Evolutionary conservation across 2,888 invertebrate genomes (phyloP), one percentile per base, ranked within the genome.

Genomic region (Seira sanloemensis): DNA sequence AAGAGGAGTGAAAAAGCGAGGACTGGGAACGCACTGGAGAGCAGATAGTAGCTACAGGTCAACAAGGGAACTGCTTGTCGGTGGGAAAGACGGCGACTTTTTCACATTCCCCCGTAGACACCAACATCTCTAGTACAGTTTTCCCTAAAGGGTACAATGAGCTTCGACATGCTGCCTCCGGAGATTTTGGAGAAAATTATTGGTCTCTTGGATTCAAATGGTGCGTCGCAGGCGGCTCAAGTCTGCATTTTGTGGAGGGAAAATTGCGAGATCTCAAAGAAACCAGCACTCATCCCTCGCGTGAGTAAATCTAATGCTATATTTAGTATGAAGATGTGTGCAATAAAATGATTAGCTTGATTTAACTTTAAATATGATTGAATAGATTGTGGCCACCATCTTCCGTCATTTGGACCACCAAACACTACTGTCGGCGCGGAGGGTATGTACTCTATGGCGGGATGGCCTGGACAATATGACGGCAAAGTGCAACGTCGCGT

Each of bases 131-230:
- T n/a, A n/a, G n/a, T n/a, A n/a, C n/a, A n/a, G n/a, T n/a, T n/a
- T n/a, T n/a, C n/a, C n/a, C n/a, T n/a, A n/a, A 37, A 37, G 37
- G 12, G 37, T 7, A 37, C 25, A 69, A 76, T 67, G 76, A 76
- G 66, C 25, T 46, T 37, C 18, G 25, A n/a, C 16, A 0, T 24
- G 37, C 24, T 76, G 18, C 76, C 76, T 1, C 76, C 76, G 12
- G 76, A 76, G 50, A 76, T 76, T 50, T n/a, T 76, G 46, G 67
- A 76, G 18, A 37, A 76, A 7, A 76, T 74, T 37, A 65, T 74
- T 23, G n/a, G 18, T n/a, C 16, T 18, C 5, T 24, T 76, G 16
- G 74, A 74, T 16, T 46, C 24, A 50, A n/a, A 58, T n/a, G 5
- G 9, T 58, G 18, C 67, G 21, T 50, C 19, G 26, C 25, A 18